Base-by-base conservation (phyloP, 2,113 vertebrate species). In the Macheiramphus alcinus region DNA sequence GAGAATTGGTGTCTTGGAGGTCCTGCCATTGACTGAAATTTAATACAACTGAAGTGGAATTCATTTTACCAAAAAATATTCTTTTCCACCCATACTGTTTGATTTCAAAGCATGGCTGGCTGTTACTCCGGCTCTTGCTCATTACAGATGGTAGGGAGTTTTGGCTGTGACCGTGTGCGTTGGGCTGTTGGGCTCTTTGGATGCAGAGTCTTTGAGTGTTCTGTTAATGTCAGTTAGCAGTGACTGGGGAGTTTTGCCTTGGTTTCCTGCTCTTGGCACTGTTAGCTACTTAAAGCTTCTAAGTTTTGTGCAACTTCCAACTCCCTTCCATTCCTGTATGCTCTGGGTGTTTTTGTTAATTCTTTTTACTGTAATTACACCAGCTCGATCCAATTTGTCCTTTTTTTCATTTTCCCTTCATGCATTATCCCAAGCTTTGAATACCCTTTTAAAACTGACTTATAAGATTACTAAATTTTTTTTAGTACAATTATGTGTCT, bases 91-190 rank as follows among this genome's bases (percentile, higher is more conserved):
- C 10, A 0, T 7, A 6, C 4, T 27, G 34, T 29, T 58, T 52
- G 10, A 26, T 63, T 45, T 52, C 70, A 34, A 5, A 10, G 55
- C 26, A 2, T 8, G 40, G 50, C 74, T 74, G 61, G 26, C 52
- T 55, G 43, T 63, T 55, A 5, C 21, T 36, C 17, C 14, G 48
- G 23, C 42, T 18, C 36, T 56, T 34, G 50, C 38, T 26, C 11
- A 3, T 10, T 10, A 7, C 1, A 38, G 32, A 4, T 11, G 13
- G 10, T 10, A 5, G 13, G 8, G 12, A 23, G 40, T n/a, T 85
- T 48, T 71, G 78, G 4, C 56, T 80, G 48, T 34, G 42, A 6
- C 40, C 18, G 2, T 0, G 6, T 7, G 31, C 4, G 18, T 26
- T 0, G 11, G 32, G 21, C 61, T 19, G 17, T 71, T 9, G 12